Evolutionary conservation across 2,797 vertebrate genomes (phyloP).

Genomic region (Tokudaia tokunoshimensis): DNA sequence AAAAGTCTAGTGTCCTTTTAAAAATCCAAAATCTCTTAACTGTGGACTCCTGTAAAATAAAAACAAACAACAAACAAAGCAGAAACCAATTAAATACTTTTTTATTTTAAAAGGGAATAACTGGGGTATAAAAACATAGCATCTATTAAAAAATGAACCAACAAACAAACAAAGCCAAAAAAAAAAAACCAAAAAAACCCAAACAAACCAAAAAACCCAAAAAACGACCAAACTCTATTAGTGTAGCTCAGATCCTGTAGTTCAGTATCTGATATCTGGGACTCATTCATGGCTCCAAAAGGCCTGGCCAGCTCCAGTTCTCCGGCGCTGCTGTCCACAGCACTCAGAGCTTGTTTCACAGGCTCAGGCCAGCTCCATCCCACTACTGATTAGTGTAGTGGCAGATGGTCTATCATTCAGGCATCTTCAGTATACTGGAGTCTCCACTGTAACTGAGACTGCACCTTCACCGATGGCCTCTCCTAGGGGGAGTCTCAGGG

Average conservation of each 20-base stretch:
- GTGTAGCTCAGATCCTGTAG: not conserved
- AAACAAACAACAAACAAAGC: not conserved
- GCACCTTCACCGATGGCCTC: too few species aligned
- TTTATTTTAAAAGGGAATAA: not conserved
- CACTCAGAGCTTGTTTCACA: not conserved
- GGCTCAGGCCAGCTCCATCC: too few species aligned
- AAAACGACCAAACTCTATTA: not conserved
- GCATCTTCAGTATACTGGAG: not conserved
- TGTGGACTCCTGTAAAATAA: not conserved
- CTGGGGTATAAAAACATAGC: not conserved
- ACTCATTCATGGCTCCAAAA: not conserved
- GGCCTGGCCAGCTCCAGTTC: too few species aligned
- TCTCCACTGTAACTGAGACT: not conserved
- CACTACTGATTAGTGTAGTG: not conserved
- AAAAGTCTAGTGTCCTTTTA: not conserved
- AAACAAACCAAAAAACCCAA: too few species aligned
- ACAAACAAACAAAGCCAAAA: too few species aligned
- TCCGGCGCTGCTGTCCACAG: not conserved
- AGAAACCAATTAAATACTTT: not conserved
- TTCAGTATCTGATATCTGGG: not conserved
- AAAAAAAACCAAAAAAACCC: too few species aligned
- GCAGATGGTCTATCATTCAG: not conserved
- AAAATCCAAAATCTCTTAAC: not conserved
- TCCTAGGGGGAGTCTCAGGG: too few species aligned
- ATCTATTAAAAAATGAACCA: too few species aligned